Conservation (phyloP, 2,113 vertebrate genomes). For the Microtus montanus region DNA sequence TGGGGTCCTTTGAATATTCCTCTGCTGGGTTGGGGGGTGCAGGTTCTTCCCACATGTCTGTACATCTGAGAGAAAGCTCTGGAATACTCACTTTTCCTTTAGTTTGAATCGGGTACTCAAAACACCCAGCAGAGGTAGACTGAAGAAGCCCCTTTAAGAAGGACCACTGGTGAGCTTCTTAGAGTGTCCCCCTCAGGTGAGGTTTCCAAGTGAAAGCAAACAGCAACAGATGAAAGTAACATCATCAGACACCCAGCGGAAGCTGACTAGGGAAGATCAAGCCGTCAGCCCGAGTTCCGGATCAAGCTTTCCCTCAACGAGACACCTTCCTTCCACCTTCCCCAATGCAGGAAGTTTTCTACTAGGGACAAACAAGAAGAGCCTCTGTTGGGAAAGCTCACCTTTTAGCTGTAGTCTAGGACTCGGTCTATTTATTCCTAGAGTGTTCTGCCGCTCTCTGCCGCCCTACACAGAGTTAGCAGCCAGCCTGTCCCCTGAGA, state of each 20-base stretch:
- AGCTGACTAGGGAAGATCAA: too few species aligned
- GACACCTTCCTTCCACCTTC: background rate
- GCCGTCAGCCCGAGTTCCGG: background rate
- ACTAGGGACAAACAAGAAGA: background rate
- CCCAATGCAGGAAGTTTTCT: background rate
- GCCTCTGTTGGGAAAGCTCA: background rate
- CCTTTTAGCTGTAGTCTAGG: background rate
- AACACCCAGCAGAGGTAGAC: background rate
- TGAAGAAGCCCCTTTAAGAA: background rate
- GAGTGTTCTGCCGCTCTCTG: background rate
- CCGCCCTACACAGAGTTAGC: background rate
- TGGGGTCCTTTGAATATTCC: too few species aligned
- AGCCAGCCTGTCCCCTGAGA: background rate
- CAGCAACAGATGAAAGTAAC: background rate
- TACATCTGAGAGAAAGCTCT: background rate
- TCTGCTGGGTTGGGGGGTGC: background rate
- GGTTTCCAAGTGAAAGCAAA: background rate
- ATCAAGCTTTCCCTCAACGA: background rate
- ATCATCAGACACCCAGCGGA: background rate
- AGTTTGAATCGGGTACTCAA: background rate
- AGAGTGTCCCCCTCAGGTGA: background rate
- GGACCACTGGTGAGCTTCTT: background rate
- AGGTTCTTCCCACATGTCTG: background rate
- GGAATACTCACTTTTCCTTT: background rate
- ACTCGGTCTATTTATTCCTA: background rate